These are phyloP conservation scores for Ophioninae sp. DNA, from an alignment of 2,888 invertebrate species.

Conservation along the genomic window DNA sequence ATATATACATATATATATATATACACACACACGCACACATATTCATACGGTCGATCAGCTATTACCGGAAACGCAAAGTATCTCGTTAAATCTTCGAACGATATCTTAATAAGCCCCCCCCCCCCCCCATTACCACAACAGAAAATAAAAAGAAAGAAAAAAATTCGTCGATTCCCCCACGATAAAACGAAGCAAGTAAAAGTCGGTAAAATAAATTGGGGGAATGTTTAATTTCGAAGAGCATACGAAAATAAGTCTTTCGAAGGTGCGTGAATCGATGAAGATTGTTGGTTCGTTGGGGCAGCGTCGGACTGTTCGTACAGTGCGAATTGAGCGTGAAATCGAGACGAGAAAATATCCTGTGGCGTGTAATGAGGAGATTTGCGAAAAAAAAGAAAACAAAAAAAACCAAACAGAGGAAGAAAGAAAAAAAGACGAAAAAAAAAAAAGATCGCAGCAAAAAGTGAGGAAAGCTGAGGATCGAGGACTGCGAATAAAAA, in stretches of 20 bases:
- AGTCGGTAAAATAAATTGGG: neutral
- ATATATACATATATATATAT: neutral
- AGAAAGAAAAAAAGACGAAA: neutral
- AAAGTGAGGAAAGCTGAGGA: neutral
- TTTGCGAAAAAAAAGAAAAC: conserved; percentile 8
- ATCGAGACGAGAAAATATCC: conserved; percentile 42
- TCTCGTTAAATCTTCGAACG: neutral
- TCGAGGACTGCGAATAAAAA: neutral
- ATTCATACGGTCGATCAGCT: neutral
- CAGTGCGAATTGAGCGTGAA: conserved; percentile 53
- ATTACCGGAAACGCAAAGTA: neutral
- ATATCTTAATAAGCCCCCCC: conserved; percentile 11
- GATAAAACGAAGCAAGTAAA: neutral
- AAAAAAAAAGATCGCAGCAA: neutral
- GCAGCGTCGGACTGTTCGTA: neutral
- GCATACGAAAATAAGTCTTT: neutral
- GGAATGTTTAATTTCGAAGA: neutral
- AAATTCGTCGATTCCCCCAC: neutral
- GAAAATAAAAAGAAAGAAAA: neutral
- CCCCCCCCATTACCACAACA: neutral
- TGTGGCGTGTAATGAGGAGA: conserved; percentile 25
- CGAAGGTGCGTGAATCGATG: conserved; percentile 2
- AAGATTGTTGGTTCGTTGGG: neutral
- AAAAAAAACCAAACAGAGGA: neutral
- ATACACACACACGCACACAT: neutral